These are phyloP conservation scores for Percopsis omiscomaycus DNA, from an alignment of 2,797 vertebrate genomes.

Conservation along the genomic window DNA sequence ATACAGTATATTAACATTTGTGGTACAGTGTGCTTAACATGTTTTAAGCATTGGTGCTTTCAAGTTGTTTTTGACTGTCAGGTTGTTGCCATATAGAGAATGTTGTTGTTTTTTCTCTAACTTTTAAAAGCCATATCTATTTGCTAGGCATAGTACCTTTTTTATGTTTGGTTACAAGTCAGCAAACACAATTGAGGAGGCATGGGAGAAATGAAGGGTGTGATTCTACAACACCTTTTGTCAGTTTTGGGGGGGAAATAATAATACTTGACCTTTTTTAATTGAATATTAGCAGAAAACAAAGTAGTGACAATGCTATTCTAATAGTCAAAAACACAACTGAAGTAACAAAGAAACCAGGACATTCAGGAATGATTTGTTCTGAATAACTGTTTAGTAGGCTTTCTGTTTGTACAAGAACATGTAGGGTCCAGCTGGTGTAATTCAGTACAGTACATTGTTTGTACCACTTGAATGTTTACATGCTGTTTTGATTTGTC, in stretches of 20 bases:
- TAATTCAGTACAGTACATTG: constrained; percentile 27
- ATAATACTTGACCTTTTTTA: neutral
- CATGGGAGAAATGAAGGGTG: constrained; percentile 12
- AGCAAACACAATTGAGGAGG: constrained; percentile 3
- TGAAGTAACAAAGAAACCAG: constrained; percentile 5
- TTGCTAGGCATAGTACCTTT: constrained; percentile 13
- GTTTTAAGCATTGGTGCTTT: constrained; percentile 52
- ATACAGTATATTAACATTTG: constrained; percentile 36
- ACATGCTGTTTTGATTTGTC: constrained; percentile 56
- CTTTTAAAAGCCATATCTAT: constrained; percentile 57
- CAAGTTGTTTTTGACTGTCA: constrained; percentile 19
- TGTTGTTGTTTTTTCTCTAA: constrained; percentile 30
- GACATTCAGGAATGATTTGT: constrained; percentile 38
- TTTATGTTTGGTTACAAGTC: constrained; percentile 26
- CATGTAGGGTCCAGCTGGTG: constrained; percentile 44
- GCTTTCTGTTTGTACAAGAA: constrained; percentile 23
- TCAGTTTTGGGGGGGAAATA: neutral
- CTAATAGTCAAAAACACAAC: no score
- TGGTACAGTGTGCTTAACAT: constrained; percentile 55
- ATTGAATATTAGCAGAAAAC: neutral
- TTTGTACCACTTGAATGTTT: constrained; percentile 59
- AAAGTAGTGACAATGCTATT: constrained; percentile 12
- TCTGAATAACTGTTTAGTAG: constrained; percentile 12
- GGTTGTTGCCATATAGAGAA: constrained; percentile 22
- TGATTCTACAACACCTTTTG: constrained; percentile 16